Percentiles rank a stretch among this genome's conserved stretches.
Evolutionary conservation across 2,797 vertebrate species (phyloP).

Genomic region (Sebastes nivosus): DNA sequence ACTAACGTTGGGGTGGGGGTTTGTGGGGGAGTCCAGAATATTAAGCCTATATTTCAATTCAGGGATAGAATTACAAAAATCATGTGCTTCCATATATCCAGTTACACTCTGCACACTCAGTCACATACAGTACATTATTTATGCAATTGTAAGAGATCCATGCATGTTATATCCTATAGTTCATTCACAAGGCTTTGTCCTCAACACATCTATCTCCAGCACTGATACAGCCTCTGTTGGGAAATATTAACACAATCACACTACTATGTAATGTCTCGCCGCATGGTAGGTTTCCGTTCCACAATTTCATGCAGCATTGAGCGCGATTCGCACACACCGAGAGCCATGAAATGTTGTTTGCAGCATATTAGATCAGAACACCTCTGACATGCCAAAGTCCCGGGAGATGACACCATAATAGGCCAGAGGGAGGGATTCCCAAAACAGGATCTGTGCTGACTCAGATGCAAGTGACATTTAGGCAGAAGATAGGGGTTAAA

Average conservation of each 20-base stretch:
- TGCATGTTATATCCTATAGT: not conserved
- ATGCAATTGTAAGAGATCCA: not conserved
- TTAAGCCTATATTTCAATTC: not conserved
- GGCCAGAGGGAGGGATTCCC: conserved; percentile 60
- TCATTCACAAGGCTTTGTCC: not conserved
- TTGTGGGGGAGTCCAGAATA: not conserved
- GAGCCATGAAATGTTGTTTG: not conserved
- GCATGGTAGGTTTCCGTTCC: not conserved
- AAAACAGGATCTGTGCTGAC: conserved; percentile 73
- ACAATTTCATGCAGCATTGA: not conserved
- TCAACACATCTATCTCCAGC: not conserved
- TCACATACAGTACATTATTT: conserved; percentile 9
- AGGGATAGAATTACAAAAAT: not conserved
- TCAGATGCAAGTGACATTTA: conserved; percentile 79
- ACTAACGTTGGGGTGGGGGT: not conserved
- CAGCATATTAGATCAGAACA: conserved; percentile 15
- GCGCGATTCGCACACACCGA: not conserved
- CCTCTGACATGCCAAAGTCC: conserved; percentile 23
- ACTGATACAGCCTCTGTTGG: not conserved
- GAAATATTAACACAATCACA: not conserved
- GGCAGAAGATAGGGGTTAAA: conserved; percentile 48
- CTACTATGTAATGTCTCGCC: not conserved
- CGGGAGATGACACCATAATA: conserved; percentile 69
- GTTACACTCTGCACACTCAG: not conserved
- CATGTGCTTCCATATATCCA: not conserved